Percentiles rank a stretch among this genome's conserved stretches.
Conservation (phyloP, 2,113 vertebrate species). For the Chelonoidis abingdonii region DNA sequence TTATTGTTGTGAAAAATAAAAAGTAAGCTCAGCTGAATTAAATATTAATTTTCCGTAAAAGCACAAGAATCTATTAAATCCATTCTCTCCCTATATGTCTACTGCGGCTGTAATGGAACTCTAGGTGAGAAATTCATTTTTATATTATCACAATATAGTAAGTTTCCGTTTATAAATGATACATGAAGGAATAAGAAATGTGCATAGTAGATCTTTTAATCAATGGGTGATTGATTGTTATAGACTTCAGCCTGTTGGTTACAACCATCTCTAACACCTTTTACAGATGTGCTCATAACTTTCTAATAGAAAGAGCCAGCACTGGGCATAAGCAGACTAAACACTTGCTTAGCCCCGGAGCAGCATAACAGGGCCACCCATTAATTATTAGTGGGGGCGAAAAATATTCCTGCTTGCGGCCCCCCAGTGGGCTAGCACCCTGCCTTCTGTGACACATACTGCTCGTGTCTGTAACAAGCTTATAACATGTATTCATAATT, state of each 20-base stretch:
- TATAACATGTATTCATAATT: rapidly evolving
- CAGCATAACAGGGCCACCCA: too few species aligned
- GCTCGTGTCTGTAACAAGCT: rapidly evolving
- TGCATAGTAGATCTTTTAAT: background rate
- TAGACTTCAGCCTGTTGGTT: background rate
- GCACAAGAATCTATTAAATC: constrained; percentile 35
- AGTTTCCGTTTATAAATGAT: background rate
- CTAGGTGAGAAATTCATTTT: background rate
- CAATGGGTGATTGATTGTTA: background rate
- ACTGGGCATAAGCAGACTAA: too few species aligned
- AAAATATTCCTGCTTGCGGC: too few species aligned
- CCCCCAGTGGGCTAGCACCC: too few species aligned
- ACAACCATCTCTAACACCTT: background rate
- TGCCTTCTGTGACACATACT: rapidly evolving
- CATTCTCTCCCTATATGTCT: constrained; percentile 39
- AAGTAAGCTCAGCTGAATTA: background rate
- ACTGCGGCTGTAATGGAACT: constrained; percentile 2
- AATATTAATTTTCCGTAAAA: background rate
- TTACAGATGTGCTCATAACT: too few species aligned
- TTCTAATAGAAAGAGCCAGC: too few species aligned
- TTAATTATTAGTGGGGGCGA: too few species aligned
- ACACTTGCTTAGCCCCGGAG: too few species aligned
- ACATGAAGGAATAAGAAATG: background rate
- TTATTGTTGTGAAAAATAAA: background rate
- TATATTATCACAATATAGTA: background rate